Evolutionary conservation across 2,113 vertebrate genomes (phyloP), one percentile per base, ranked within the genome.

Genomic region (Sinocyclocheilus grahami): DNA sequence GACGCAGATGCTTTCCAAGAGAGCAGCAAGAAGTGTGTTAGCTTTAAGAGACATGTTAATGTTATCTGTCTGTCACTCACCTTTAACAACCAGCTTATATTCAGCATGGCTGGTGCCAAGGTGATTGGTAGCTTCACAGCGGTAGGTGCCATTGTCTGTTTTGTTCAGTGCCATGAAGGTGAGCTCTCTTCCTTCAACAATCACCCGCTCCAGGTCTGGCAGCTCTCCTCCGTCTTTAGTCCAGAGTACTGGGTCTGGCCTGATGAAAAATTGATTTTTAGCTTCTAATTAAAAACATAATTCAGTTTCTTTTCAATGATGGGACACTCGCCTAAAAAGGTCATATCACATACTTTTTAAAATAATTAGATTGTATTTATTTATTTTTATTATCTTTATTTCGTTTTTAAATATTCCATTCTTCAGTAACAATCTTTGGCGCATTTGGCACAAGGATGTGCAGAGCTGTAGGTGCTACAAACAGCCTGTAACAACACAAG

Each of bases 81-180:
- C 98, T n/a, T 98, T 97, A 84, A 99, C 97, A 85, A 97, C 98
- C 92, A 99, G 96, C 76, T 97, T 95, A 63, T 98, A 99, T 84
- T 99, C 97, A 87, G 96, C 97, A 9, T 95, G 97, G 95, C 95
- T 99, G 90, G 96, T 96, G 82, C 98, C 98, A 78, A 99, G 97
- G 92, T 96, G 95, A 88, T 99, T 99, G 90, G 94, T 96, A 85
- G 98, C 98, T 95, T 99, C 98, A 42, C 98, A 99, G 91, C 98
- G 95, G 91, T 99, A 99, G 16, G 98, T 99, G 89, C 98, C 98
- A 37, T 99, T 99, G 94, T 99, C 98, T 82, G 98, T 99, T 94
- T 99, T 99, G 94, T 99, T 99, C 91, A 99, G 95, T 87, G 97
- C 96, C 78, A 95, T 97, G 94, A 99, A 98, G 92, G 96, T 97